Evolutionary conservation across 2,888 invertebrate genomes (phyloP), one percentile per base, ranked within the genome.

Genomic region (Chouioia cunea): DNA sequence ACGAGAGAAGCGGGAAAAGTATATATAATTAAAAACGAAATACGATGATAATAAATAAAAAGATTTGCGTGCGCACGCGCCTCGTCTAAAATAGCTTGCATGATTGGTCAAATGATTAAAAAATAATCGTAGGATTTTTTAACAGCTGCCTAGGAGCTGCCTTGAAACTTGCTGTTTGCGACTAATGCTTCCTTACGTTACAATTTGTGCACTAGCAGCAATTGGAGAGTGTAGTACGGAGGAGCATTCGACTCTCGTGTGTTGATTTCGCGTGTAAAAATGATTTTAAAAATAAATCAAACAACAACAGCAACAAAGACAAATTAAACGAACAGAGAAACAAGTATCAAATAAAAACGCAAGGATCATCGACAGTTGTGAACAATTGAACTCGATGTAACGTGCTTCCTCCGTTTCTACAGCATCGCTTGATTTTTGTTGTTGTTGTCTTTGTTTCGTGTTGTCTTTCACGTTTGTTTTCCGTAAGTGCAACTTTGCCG

Each of bases 191-290:
- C 68, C 65, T 65, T 69, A 75, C 57, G 72, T 57, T 63, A 73
- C 74, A 76, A 71, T 80, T 81, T 79, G 80, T 81, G 80, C 80
- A 77, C 69, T 74, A 77, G 76, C 80, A 80, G 79, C 77, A 77
- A 75, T 77, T 74, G 74, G 70, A 75, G 73, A 75, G 70, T 47
- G 64, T 65, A 69, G 54, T 63, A 50, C 59, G 65, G 68, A 58
- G 71, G 65, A 68, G 67, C 48, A 60, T 52, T 22, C 10, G 18
- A 50, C 52, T 1, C 18, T 20, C 52, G 52, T 14, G 52, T 16
- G 50, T 18, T 27, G 50, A 50, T 50, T 16, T 22, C 3, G 8
- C 14, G 10, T 16, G 10, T 48, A 15, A 23, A 50, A 56, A 43
- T 52, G 10, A 43, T 27, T 50, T 43, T 15, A 52, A 2, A 56